A percentile compares a stretch with the other conserved stretches of the same genome.
Conservation (phyloP, 2,797 vertebrate species). For the Tapera naevia region DNA sequence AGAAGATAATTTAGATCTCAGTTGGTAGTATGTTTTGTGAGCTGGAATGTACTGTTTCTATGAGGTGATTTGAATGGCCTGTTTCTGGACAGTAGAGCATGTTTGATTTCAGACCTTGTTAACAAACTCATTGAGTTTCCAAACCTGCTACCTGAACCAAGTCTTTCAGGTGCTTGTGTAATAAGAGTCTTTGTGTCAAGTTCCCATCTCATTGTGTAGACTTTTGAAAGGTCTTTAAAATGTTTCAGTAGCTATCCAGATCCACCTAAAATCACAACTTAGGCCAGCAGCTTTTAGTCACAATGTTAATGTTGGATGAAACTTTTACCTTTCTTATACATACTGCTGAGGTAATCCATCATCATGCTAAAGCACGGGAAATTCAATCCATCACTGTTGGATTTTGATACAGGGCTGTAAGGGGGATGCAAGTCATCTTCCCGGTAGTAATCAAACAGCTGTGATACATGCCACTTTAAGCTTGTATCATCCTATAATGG, state of each 20-base stretch:
- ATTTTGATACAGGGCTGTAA: slow-evolving; percentile 73
- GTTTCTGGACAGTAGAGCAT: background rate
- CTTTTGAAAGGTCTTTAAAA: slow-evolving; percentile 7
- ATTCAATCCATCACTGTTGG: slow-evolving; percentile 79
- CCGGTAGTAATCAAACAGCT: slow-evolving; percentile 80
- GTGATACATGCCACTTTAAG: slow-evolving; percentile 79
- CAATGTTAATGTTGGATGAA: slow-evolving; percentile 74
- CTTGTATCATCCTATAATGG: slow-evolving; percentile 76
- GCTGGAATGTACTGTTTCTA: rapidly evolving
- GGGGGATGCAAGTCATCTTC: slow-evolving; percentile 74
- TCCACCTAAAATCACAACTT: slow-evolving; percentile 25
- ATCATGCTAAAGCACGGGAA: slow-evolving; percentile 69
- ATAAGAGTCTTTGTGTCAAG: background rate
- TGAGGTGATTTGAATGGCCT: background rate
- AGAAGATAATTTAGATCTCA: background rate
- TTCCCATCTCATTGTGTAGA: background rate
- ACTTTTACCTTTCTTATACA: slow-evolving; percentile 65
- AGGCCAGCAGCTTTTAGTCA: slow-evolving; percentile 47
- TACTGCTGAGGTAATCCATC: slow-evolving; percentile 75
- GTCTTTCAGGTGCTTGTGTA: background rate
- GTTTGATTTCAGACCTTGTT: background rate
- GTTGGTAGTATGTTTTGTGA: background rate
- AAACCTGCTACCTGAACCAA: background rate
- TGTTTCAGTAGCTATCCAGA: slow-evolving; percentile 18
- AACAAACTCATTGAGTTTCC: background rate